Evolutionary conservation across 2,113 vertebrate species (phyloP).

Genomic region (Hemibagrus wyckioides): DNA sequence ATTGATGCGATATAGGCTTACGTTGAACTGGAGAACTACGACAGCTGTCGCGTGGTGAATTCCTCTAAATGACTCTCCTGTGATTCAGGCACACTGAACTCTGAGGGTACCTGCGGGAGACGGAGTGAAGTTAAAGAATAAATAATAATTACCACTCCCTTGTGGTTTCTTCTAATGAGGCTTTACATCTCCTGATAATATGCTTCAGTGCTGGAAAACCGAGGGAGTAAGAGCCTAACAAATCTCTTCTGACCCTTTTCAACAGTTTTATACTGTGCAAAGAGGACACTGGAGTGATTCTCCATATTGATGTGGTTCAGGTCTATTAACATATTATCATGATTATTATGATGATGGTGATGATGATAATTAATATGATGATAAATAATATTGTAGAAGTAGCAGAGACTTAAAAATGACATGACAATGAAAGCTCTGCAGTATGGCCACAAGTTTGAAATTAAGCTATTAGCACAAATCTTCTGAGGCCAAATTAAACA

Average conservation of each 20-base stretch:
- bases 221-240: not conserved
- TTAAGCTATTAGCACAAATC: not conserved
- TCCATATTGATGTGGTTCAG: not conserved
- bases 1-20: not conserved
- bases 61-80: constrained; percentile 15
- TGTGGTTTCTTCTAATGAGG: constrained; percentile 35
- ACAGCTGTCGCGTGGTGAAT: constrained; percentile 12
- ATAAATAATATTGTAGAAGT: not conserved
- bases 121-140: constrained; percentile 12
- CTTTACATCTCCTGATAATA: constrained; percentile 22
- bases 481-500: not conserved
- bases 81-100: constrained; percentile 4
- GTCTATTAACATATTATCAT: not conserved
- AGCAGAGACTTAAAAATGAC: not conserved
- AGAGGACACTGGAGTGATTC: too few relatives aligned
- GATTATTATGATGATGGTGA: not conserved
- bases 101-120: constrained; percentile 4
- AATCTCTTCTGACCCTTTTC: not conserved
- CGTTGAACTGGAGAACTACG: not conserved
- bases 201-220: not conserved
- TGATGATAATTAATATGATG: not conserved
- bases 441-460: not conserved
- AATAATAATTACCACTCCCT: constrained; percentile 30
- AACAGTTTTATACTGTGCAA: not conserved
- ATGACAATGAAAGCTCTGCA: not conserved